These are phyloP conservation scores for Callyntrura guangdongensis DNA, from an alignment of 2,888 invertebrate genomes.

Conservation along the genomic window DNA sequence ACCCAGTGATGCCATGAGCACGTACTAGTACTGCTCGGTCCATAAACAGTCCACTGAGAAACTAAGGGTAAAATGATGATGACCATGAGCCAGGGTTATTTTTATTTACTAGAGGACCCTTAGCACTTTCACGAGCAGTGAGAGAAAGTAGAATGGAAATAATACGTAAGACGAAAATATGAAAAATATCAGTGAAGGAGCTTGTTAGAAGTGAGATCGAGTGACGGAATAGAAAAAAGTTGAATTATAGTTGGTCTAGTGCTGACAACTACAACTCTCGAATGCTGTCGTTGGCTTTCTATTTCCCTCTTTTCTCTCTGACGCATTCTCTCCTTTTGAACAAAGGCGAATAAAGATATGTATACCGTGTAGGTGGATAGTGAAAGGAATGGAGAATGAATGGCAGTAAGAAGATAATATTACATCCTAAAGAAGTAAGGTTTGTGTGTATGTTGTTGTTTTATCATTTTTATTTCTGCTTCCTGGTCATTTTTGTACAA, in stretches of 20 bases:
- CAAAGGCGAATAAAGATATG: background rate
- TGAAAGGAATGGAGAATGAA: background rate
- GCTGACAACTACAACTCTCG: slow-evolving; percentile 17
- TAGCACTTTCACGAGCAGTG: background rate
- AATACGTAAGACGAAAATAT: background rate
- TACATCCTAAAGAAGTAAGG: background rate
- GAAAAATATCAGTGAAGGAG: background rate
- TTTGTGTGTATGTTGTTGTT: background rate
- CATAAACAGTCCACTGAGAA: slow-evolving; percentile 19
- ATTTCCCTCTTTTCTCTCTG: background rate
- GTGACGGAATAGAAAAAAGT: background rate
- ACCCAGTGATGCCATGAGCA: background rate
- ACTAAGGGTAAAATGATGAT: background rate
- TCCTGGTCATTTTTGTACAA: slow-evolving; percentile 17
- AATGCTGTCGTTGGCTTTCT: slow-evolving; percentile 12
- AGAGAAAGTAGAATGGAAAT: background rate
- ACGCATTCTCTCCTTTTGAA: background rate
- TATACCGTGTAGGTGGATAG: slow-evolving; percentile 5
- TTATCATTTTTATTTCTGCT: background rate
- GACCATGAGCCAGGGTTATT: slow-evolving; percentile 41
- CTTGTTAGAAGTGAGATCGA: background rate
- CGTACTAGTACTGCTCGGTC: background rate
- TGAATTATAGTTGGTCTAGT: background rate
- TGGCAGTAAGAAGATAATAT: slow-evolving; percentile 23
- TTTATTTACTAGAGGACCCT: slow-evolving; percentile 23